Conservation (phyloP, 2,888 invertebrate species). For the Eupithecia subumbrata region DNA sequence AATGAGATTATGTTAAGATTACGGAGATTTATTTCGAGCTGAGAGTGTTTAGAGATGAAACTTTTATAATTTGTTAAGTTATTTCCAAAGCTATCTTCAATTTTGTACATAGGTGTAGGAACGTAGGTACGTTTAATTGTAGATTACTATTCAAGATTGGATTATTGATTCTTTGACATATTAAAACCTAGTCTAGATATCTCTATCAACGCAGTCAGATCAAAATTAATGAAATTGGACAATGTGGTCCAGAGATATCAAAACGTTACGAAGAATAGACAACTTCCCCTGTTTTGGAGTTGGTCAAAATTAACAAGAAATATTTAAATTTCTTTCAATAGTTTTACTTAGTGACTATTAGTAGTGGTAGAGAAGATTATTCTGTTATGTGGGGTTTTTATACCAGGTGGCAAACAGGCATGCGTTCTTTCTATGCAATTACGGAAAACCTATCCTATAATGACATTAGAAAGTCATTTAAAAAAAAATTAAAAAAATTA, state of each 20-base stretch:
- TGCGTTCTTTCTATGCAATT: no score
- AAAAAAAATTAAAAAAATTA: no score
- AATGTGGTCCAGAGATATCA: background rate
- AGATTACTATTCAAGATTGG: background rate
- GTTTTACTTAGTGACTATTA: background rate
- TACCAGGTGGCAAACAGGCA: no score
- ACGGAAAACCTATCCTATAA: no score
- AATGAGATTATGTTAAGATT: constrained; percentile 4
- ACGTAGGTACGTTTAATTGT: background rate
- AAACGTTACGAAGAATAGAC: background rate
- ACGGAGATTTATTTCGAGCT: background rate
- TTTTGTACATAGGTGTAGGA: background rate
- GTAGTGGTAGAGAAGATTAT: background rate
- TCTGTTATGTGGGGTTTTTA: no score
- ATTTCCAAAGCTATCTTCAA: background rate
- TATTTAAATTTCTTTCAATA: background rate
- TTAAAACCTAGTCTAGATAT: no score
- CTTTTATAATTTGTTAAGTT: constrained; percentile 3
- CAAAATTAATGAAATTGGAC: background rate
- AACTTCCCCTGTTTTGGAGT: background rate
- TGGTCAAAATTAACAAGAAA: background rate
- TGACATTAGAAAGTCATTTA: no score
- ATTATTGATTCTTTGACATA: background rate
- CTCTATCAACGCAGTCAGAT: background rate
- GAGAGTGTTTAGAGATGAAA: background rate